Evolutionary conservation across 2,797 vertebrate genomes (phyloP).

Genomic region (Poeciliopsis infans): DNA sequence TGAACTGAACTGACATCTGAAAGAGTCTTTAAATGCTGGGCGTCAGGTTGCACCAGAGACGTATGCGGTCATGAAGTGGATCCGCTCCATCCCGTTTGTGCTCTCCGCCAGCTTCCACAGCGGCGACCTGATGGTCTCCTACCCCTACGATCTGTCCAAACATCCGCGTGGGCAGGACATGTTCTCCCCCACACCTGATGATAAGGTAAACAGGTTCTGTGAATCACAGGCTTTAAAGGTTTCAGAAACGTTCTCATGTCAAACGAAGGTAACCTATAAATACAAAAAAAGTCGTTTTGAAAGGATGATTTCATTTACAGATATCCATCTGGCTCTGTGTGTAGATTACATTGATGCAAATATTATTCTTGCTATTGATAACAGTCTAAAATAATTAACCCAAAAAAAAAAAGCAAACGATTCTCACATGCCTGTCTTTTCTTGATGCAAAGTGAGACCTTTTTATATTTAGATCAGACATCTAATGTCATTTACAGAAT

Average conservation of each 20-base stretch:
- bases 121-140: constrained; percentile 92
- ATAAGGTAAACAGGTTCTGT: constrained; percentile 80
- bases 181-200: constrained; percentile 91
- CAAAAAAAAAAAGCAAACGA: background rate
- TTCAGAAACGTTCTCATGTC: background rate
- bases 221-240: background rate
- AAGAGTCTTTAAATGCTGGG: constrained; percentile 20
- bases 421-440: background rate
- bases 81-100: constrained; percentile 94
- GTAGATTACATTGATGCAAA: background rate
- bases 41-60: constrained; percentile 94
- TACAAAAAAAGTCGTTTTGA: background rate
- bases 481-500: background rate
- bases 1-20: constrained; percentile 8
- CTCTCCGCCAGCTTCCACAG: constrained; percentile 92
- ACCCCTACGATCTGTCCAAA: constrained; percentile 91
- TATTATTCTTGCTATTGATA: background rate
- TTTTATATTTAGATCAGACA: background rate
- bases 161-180: constrained; percentile 85
- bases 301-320: background rate
- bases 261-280: background rate
- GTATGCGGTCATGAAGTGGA: constrained; percentile 95
- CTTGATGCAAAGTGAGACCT: background rate
- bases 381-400: background rate
- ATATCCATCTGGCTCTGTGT: background rate